Evolutionary conservation across 2,888 invertebrate species (phyloP), one percentile per base, ranked within the genome.

Genomic region (Aphidius colemani): DNA sequence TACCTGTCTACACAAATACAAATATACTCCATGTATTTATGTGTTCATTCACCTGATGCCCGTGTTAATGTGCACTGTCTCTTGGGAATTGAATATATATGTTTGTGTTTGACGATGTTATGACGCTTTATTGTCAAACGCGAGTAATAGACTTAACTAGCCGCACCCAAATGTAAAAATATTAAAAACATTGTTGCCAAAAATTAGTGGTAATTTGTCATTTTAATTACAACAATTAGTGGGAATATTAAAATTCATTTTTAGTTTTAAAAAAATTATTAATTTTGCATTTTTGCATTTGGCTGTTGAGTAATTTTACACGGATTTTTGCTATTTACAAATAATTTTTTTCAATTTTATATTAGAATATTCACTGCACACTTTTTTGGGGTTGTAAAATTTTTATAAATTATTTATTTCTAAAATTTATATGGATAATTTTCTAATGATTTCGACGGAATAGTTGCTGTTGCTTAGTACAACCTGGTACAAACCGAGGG

Each of bases 381-480:
- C n/a, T n/a, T n/a, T n/a, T n/a, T n/a, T n/a, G 13, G 13, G 13
- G 13, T 18, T 18, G 13, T 18, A 18, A 18, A 18, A 18, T 18
- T 18, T 18, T 1, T 18, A 18, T 2, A 18, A 18, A 18, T 18
- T 18, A 18, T 18, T 18, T 18, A 18, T 18, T 18, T 18, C 13
- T 18, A 18, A 18, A 18, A 18, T 18, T n/a, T n/a, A n/a, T n/a
- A n/a, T n/a, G n/a, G n/a, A 2, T 18, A 18, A 18, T 18, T 18
- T 30, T 30, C 30, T 30, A 30, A 30, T 30, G 30, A 5, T 30
- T 30, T 30, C 4, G 5, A 30, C 2, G 30, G 48, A 48, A 63
- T 64, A 62, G 67, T 67, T 65, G 65, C 69, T 69, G 73, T 73
- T 72, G 75, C 75, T 70, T 73, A 72, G 75, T 72, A 75, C 72